These are phyloP conservation scores for Petrophora chlorosata DNA, from an alignment of 2,888 invertebrate genomes.

Conservation along the genomic window DNA sequence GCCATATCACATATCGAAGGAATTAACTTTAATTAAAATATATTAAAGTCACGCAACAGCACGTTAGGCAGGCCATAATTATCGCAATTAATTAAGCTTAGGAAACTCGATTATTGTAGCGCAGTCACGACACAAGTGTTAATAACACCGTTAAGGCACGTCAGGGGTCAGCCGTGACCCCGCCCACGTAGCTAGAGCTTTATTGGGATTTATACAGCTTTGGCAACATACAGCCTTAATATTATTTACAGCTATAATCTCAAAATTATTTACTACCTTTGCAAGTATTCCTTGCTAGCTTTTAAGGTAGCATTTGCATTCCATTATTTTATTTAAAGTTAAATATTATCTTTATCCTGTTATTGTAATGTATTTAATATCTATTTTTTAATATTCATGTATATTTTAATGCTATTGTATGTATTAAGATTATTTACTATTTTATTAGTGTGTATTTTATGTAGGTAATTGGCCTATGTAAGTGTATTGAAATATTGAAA, in stretches of 20 bases:
- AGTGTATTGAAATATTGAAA: too few species aligned
- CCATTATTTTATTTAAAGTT: too few species aligned
- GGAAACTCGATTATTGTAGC: slow-evolving; percentile 60
- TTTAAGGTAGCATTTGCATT: too few species aligned
- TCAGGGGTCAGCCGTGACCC: slow-evolving; percentile 49
- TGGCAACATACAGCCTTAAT: slow-evolving; percentile 6
- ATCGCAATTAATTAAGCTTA: slow-evolving; percentile 67
- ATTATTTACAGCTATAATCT: not conserved
- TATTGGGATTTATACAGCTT: slow-evolving; percentile 28
- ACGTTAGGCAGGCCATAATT: slow-evolving; percentile 53
- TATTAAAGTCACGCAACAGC: slow-evolving; percentile 42
- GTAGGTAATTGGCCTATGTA: too few species aligned
- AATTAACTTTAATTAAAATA: slow-evolving; percentile 33
- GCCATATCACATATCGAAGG: slow-evolving; percentile 6
- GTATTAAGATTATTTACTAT: too few species aligned
- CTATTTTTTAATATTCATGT: too few species aligned
- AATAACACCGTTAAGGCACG: slow-evolving; percentile 48
- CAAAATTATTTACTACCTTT: not conserved
- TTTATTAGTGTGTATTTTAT: too few species aligned
- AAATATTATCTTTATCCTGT: too few species aligned
- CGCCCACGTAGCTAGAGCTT: slow-evolving; percentile 40
- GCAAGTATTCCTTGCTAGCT: too few species aligned
- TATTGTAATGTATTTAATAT: too few species aligned
- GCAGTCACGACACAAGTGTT: slow-evolving; percentile 59
- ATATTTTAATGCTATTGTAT: too few species aligned